Percentiles rank a stretch among this genome's conserved stretches.
Conservation (phyloP, 2,797 vertebrate genomes). For the Dicrostonyx torquatus region DNA sequence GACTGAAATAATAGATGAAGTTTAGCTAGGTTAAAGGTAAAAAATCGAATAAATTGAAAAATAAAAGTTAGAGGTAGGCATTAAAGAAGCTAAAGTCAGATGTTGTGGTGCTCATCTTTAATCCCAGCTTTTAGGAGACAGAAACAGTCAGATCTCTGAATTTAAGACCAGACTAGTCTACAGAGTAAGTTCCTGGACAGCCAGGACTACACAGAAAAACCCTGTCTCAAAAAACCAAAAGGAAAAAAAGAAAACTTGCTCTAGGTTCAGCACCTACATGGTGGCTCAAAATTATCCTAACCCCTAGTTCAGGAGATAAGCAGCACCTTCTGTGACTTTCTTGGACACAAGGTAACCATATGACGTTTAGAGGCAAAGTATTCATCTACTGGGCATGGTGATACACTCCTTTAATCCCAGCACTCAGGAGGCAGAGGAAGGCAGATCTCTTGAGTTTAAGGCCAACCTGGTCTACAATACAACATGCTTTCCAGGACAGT, state of each 20-base stretch:
- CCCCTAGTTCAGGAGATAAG: neutral
- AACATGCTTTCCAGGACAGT: too few relatives aligned
- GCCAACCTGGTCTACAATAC: neutral
- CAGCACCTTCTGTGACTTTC: neutral
- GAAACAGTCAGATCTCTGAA: neutral
- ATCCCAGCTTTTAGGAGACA: neutral
- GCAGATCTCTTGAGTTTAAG: neutral
- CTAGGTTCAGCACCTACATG: neutral
- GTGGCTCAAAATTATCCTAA: neutral
- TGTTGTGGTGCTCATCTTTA: neutral
- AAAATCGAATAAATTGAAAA: too few relatives aligned
- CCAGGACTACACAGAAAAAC: neutral
- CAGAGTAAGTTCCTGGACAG: neutral
- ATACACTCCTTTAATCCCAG: neutral
- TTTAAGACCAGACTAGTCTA: neutral
- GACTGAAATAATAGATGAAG: neutral
- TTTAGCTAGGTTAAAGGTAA: neutral
- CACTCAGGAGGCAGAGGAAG: neutral
- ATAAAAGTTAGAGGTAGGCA: neutral
- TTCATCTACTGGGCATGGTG: neutral
- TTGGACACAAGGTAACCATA: neutral
- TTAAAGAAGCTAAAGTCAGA: slow-evolving; percentile 8
- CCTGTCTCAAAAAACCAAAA: neutral
- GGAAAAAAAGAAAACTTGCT: neutral
- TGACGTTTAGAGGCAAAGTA: neutral